A percentile compares a stretch with the other conserved stretches of the same genome.
phyloP scores from a whole-genome alignment of 2,888 invertebrate genomes.

The Nephrocerus scutellatus region DNA sequence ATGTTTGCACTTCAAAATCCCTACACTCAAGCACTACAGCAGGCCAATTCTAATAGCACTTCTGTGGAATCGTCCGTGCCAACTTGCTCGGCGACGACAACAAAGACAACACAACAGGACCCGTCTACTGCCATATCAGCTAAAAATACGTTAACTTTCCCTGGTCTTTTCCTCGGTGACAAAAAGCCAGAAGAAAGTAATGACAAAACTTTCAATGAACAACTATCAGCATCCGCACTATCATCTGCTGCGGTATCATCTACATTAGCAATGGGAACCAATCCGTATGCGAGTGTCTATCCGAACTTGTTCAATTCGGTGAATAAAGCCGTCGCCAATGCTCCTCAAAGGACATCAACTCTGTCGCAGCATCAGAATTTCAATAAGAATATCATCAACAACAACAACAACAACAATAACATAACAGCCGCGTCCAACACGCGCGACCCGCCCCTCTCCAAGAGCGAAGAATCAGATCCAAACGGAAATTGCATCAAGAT shows the following conservation, averaged over 20 bases:
- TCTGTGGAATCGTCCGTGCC: constrained; percentile 14
- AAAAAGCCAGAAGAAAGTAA: constrained; percentile 15
- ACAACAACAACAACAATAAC: constrained; percentile 14
- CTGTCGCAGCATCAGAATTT: constrained; percentile 10
- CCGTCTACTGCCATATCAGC: not conserved
- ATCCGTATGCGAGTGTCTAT: constrained; percentile 41
- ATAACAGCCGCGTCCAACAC: constrained; percentile 4
- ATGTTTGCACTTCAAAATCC: constrained; percentile 30
- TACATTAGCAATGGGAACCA: constrained; percentile 25
- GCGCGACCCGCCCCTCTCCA: constrained; percentile 10
- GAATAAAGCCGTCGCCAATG: constrained; percentile 14
- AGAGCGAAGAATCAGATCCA: constrained; percentile 15
- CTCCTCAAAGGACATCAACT: constrained; percentile 18
- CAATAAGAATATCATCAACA: constrained; percentile 15
- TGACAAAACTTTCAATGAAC: no score
- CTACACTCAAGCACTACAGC: constrained; percentile 26
- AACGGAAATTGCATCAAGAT: constrained; percentile 59
- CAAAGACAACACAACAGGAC: not conserved
- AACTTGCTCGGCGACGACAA: not conserved
- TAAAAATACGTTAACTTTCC: constrained; percentile 20
- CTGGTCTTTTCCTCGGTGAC: constrained; percentile 22
- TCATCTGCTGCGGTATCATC: not conserved
- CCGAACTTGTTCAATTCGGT: constrained; percentile 31
- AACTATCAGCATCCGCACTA: not conserved
- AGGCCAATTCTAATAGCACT: constrained; percentile 15